Conservation (phyloP, 1,140 invertebrate species). For the Drosophila azteca region DNA sequence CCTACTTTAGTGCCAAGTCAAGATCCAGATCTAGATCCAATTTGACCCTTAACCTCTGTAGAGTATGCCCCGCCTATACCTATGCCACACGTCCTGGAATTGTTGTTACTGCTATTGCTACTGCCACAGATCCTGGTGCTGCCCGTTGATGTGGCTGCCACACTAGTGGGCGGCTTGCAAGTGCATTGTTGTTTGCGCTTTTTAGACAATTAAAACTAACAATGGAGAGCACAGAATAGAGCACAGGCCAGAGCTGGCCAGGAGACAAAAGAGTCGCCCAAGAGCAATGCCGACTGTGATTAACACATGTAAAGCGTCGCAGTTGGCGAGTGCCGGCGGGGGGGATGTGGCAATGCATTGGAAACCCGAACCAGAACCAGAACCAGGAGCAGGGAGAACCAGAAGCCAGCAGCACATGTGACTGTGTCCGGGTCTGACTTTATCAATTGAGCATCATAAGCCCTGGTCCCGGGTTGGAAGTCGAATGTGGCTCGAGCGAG, state of each 20-base stretch:
- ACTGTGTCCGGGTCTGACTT: slow-evolving; percentile 67
- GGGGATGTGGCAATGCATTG: slow-evolving; percentile 10
- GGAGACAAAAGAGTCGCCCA: slow-evolving; percentile 50
- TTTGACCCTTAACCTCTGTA: background rate
- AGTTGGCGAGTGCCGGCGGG: slow-evolving; percentile 52
- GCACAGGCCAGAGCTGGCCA: slow-evolving; percentile 12
- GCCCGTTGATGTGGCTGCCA: slow-evolving; percentile 1
- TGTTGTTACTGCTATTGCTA: slow-evolving; percentile 30
- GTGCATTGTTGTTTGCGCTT: slow-evolving; percentile 64
- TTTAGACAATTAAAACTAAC: slow-evolving; percentile 80
- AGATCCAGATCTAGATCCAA: no score
- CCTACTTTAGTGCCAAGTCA: no score
- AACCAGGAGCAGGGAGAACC: background rate
- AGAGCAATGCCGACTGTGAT: slow-evolving; percentile 71
- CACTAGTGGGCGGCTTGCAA: slow-evolving; percentile 25
- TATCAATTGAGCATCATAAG: slow-evolving; percentile 82
- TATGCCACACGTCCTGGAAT: slow-evolving; percentile 15
- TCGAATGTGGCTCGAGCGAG: slow-evolving; percentile 21
- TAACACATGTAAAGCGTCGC: slow-evolving; percentile 81
- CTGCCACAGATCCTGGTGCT: background rate
- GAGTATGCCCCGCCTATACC: slow-evolving; percentile 20
- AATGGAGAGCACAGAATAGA: no score
- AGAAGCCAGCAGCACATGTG: slow-evolving; percentile 63
- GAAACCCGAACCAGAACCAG: slow-evolving; percentile 13
- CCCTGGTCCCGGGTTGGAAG: slow-evolving; percentile 52